Conservation (phyloP, 1,140 invertebrate genomes). For the Globodera ellingtonae region DNA sequence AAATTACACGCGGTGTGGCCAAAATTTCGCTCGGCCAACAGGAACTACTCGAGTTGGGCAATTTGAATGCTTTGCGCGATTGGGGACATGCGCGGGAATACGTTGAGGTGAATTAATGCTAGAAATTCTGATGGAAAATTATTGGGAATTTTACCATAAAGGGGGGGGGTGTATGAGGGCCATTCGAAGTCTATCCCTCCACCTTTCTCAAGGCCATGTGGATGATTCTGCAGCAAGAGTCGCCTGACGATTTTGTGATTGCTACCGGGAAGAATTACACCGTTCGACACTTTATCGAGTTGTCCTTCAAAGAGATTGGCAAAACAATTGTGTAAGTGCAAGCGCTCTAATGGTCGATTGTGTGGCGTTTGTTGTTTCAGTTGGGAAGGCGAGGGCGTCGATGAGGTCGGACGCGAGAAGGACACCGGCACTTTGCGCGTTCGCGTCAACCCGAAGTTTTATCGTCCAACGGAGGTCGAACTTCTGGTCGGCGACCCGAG, state of each 20-base stretch:
- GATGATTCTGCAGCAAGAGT: constrained; percentile 94
- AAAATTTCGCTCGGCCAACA: constrained; percentile 73
- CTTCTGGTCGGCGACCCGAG: constrained; percentile 83
- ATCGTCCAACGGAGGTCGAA: constrained; percentile 96
- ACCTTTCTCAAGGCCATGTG: constrained; percentile 86
- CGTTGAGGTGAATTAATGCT: constrained; percentile 77
- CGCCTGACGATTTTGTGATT: constrained; percentile 93
- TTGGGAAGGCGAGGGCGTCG: constrained; percentile 83
- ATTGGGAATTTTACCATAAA: background rate
- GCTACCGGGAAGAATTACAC: constrained; percentile 89
- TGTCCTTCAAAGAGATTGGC: constrained; percentile 76
- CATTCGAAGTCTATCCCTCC: no score
- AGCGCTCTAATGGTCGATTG: background rate
- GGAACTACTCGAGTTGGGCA: constrained; percentile 86
- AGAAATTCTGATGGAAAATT: background rate
- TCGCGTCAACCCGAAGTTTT: constrained; percentile 89
- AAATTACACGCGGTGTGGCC: constrained; percentile 88
- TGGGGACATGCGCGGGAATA: constrained; percentile 99
- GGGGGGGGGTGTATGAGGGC: no score
- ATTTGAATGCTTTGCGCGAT: constrained; percentile 91
- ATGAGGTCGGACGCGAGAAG: constrained; percentile 85
- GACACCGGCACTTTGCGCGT: constrained; percentile 80
- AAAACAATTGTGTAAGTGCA: constrained; percentile 68
- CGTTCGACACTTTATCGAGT: constrained; percentile 93
- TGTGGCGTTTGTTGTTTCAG: constrained; percentile 52